Conservation (phyloP, 2,797 vertebrate species). For the Limosa lapponica region DNA sequence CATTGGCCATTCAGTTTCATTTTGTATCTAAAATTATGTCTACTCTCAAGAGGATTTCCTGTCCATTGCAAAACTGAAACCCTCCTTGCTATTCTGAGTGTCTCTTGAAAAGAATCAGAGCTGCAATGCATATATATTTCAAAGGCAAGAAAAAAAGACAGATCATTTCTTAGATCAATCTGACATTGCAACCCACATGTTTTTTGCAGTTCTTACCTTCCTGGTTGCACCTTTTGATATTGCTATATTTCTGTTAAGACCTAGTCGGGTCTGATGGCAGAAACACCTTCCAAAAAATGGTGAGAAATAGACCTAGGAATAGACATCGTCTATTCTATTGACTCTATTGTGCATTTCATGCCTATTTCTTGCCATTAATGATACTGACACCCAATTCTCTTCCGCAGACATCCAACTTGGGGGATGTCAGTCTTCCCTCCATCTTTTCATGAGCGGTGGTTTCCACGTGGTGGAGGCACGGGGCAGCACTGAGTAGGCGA, state of each 20-base stretch:
- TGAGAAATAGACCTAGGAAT: neutral
- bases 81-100: neutral
- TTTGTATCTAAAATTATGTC: neutral
- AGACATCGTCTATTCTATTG: neutral
- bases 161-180: neutral
- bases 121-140: neutral
- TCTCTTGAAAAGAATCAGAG: neutral
- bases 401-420: neutral
- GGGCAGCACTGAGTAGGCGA: neutral
- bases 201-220: neutral
- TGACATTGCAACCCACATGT: neutral
- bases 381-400: neutral
- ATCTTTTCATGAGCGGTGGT: neutral
- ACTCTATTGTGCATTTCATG: neutral
- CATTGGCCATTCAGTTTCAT: neutral
- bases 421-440: neutral
- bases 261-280: neutral
- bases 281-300: neutral
- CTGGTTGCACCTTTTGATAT: neutral
- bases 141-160: neutral
- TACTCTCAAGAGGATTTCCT: neutral
- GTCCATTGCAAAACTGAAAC: neutral
- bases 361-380: neutral
- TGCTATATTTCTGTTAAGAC: neutral
- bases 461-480: neutral